Evolutionary conservation across 2,113 vertebrate genomes (phyloP).

Genomic region (Odocoileus hemionus): DNA sequence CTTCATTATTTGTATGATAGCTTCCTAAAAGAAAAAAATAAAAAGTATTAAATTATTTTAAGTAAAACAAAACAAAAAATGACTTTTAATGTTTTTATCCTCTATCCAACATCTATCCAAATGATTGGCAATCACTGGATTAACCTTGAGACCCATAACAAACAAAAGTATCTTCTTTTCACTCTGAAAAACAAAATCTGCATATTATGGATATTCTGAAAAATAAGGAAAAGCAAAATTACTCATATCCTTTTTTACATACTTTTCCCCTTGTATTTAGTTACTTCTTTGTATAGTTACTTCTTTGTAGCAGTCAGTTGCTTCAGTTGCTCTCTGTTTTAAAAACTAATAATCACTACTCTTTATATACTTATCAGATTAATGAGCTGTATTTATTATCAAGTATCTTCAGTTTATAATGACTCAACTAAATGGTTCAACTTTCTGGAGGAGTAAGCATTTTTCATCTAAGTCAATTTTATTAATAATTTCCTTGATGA

Average conservation of each 20-base stretch:
- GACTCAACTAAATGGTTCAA: not conserved
- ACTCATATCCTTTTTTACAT: not conserved
- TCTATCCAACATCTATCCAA: not conserved
- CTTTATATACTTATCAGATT: not conserved
- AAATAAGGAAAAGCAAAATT: not conserved
- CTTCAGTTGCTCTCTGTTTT: not conserved
- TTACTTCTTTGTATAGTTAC: not conserved
- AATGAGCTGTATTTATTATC: not conserved
- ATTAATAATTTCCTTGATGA: not conserved
- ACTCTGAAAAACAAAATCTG: not conserved
- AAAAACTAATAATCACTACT: conserved; percentile 18
- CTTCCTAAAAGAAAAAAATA: conserved; percentile 85
- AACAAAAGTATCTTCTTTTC: not conserved
- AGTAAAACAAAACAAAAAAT: conserved; percentile 21
- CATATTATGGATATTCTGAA: not conserved
- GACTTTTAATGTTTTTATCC: not conserved
- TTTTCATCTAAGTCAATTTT: conserved; percentile 4
- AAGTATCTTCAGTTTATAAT: not conserved
- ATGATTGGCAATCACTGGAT: not conserved
- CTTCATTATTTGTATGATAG: conserved; percentile 99
- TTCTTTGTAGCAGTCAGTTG: not conserved
- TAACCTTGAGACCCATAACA: not conserved
- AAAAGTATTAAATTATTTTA: conserved; percentile 38
- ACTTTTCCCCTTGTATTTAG: not conserved
- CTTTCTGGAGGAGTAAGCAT: not conserved